A percentile compares a stretch with the other conserved stretches of the same genome.
Evolutionary conservation across 2,113 vertebrate species (phyloP).

Genomic region (Rhodinocichla rosea): DNA sequence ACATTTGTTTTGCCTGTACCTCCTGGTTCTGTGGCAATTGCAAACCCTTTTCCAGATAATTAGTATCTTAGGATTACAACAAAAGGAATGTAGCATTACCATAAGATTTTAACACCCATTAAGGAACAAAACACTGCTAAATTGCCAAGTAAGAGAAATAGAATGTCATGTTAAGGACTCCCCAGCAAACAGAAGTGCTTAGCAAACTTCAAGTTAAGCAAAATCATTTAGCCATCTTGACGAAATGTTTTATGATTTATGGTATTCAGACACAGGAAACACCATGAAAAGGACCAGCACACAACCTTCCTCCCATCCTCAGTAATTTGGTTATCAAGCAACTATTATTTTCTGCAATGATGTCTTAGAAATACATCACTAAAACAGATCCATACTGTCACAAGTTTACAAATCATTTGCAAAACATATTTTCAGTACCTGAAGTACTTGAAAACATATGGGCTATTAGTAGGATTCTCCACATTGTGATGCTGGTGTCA

Average conservation of each 20-base stretch:
- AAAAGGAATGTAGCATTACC: background rate
- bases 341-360: background rate
- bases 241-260: background rate
- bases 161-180: background rate
- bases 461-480: background rate
- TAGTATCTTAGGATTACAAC: background rate
- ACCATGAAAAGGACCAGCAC: background rate
- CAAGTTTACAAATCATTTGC: background rate
- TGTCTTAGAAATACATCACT: background rate
- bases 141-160: background rate
- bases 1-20: background rate
- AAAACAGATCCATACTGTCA: background rate
- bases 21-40: background rate
- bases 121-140: background rate
- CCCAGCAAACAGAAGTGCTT: background rate
- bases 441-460: background rate
- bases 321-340: background rate
- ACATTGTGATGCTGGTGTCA: background rate
- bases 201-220: background rate
- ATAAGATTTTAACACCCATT: background rate
- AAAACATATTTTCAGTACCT: background rate
- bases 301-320: background rate
- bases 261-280: background rate
- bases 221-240: background rate
- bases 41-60: background rate